These are phyloP conservation scores for Cantharis rustica DNA, from an alignment of 2,888 invertebrate species.

Conservation along the genomic window DNA sequence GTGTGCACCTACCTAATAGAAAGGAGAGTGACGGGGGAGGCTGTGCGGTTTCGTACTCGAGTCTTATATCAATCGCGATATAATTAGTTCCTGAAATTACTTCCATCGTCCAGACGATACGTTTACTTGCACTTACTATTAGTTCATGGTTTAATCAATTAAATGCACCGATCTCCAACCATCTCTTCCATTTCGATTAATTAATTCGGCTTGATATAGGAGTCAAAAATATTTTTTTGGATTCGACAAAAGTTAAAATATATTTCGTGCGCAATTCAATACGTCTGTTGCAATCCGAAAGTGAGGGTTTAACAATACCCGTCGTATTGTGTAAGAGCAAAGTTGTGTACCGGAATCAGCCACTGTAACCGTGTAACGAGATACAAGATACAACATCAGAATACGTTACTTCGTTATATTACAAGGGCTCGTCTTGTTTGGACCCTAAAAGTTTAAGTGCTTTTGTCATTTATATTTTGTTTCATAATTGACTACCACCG, in stretches of 20 bases:
- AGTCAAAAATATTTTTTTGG: too few species aligned
- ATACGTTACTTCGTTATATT: slow-evolving; percentile 4
- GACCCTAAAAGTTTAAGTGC: background rate
- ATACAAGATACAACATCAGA: slow-evolving; percentile 10
- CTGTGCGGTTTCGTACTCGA: slow-evolving; percentile 7
- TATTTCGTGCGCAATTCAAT: slow-evolving; percentile 10
- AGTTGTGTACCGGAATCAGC: slow-evolving; percentile 19
- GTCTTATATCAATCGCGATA: slow-evolving; percentile 41
- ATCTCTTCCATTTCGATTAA: background rate
- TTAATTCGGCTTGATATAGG: background rate
- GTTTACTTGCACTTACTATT: background rate
- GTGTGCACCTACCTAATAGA: background rate
- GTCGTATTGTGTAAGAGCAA: slow-evolving; percentile 13
- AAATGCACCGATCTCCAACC: too few species aligned
- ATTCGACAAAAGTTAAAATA: background rate
- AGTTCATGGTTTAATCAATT: background rate
- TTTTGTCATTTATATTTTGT: background rate
- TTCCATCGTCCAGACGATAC: slow-evolving; percentile 4
- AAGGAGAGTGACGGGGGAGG: background rate
- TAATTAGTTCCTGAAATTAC: slow-evolving; percentile 45
- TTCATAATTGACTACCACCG: background rate
- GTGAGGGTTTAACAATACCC: slow-evolving; percentile 21
- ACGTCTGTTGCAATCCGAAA: slow-evolving; percentile 20
- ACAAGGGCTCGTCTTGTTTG: background rate
- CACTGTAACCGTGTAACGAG: slow-evolving; percentile 18